Evolutionary conservation across 2,797 vertebrate genomes (phyloP).

Genomic region (Enteromius unitaeniatus): DNA sequence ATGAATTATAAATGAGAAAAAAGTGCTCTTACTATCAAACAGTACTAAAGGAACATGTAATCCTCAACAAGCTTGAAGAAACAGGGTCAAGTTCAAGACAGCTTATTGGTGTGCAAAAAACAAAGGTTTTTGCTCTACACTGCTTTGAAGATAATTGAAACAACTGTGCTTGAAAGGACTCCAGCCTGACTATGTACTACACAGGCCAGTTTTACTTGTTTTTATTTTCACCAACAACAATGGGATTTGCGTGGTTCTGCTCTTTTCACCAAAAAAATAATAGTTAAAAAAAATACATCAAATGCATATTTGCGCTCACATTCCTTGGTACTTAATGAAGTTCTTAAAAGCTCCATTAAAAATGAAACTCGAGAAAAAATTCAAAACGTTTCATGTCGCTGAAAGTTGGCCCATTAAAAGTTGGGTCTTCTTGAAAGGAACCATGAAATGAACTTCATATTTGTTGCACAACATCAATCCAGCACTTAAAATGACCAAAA

Average conservation of each 20-base stretch:
- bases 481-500: slow-evolving; percentile 47
- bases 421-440: slow-evolving; percentile 56
- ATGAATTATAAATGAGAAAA: slow-evolving; percentile 83
- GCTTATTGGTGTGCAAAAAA: slow-evolving; percentile 74
- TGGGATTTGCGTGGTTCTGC: slow-evolving; percentile 73
- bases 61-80: slow-evolving; percentile 77
- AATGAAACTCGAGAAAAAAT: slow-evolving; percentile 63
- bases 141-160: slow-evolving; percentile 81
- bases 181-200: slow-evolving; percentile 69
- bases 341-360: slow-evolving; percentile 73
- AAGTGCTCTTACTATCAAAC: slow-evolving; percentile 80
- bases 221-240: slow-evolving; percentile 65
- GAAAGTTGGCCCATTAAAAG: slow-evolving; percentile 64
- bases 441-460: slow-evolving; percentile 40
- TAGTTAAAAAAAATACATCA: slow-evolving; percentile 58
- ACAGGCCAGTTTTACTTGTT: slow-evolving; percentile 69
- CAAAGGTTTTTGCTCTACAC: slow-evolving; percentile 75
- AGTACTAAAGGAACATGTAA: slow-evolving; percentile 78
- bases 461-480: slow-evolving; percentile 47
- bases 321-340: slow-evolving; percentile 75
- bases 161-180: slow-evolving; percentile 76
- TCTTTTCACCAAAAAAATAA: slow-evolving; percentile 63
- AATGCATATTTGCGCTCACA: slow-evolving; percentile 66
- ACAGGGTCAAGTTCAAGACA: slow-evolving; percentile 80
- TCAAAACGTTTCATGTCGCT: slow-evolving; percentile 60